Evolutionary conservation across 2,888 invertebrate species (phyloP).

Genomic region (Pedicia rivosa): DNA sequence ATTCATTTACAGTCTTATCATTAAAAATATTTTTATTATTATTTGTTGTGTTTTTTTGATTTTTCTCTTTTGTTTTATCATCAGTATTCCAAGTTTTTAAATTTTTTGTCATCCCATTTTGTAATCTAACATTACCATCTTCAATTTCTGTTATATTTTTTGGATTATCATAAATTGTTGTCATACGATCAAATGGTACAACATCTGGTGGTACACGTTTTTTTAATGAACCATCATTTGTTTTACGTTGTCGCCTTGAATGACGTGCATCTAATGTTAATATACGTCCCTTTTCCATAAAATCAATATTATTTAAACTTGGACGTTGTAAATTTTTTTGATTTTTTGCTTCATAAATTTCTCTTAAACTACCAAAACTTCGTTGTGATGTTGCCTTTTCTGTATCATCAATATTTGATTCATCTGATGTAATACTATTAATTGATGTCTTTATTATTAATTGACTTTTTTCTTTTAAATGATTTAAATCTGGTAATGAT

Average conservation of each 20-base stretch:
- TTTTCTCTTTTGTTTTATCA: conserved; percentile 9
- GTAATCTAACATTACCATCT: no score
- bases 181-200: conserved; percentile 42
- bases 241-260: conserved; percentile 48
- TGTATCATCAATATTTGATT: conserved; percentile 2
- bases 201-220: conserved; percentile 47
- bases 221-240: conserved; percentile 16
- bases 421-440: conserved; percentile 12
- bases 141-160: conserved; percentile 4
- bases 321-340: conserved; percentile 27
- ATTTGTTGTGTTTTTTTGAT: conserved; percentile 2
- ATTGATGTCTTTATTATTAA: conserved; percentile 45
- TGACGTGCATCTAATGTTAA: conserved; percentile 58
- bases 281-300: conserved; percentile 39
- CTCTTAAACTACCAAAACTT: conserved; percentile 50
- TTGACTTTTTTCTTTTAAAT: conserved; percentile 26
- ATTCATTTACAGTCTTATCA: conserved; percentile 15
- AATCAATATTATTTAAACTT: conserved; percentile 25
- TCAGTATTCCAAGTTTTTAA: conserved; percentile 44
- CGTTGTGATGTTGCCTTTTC: conserved; percentile 29
- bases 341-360: conserved; percentile 53
- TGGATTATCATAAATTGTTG: conserved; percentile 9
- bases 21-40: conserved; percentile 7
- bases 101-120: no score
- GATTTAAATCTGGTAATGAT: conserved; percentile 20